These are phyloP conservation scores for Spizaetus ornatus DNA, from an alignment of 2,113 vertebrate genomes.

Conservation along the genomic window DNA sequence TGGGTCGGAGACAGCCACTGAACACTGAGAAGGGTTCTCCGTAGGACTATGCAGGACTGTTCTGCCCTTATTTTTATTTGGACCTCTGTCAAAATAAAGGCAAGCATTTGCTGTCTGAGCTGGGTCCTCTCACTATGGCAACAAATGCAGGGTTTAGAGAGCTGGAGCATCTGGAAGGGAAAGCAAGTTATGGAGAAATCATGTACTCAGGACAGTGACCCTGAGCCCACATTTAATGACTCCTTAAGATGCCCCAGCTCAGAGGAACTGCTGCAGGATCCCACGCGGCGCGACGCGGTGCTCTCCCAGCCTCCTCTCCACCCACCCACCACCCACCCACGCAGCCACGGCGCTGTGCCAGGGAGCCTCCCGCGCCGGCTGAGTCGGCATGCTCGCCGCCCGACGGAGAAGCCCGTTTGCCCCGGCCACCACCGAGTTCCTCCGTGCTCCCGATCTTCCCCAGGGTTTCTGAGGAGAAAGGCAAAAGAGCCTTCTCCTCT, in stretches of 20 bases:
- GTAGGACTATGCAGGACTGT: neutral
- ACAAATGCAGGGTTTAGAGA: neutral
- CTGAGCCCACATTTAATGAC: accelerated
- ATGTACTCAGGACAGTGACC: accelerated
- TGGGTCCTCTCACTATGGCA: neutral
- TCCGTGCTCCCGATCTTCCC: neutral
- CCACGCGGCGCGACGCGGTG: accelerated
- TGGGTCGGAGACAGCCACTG: neutral
- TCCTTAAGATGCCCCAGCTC: neutral
- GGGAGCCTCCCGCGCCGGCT: neutral
- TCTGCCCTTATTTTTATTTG: neutral
- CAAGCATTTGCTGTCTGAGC: neutral
- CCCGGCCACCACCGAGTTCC: accelerated
- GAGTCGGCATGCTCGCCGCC: neutral
- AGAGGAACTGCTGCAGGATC: neutral
- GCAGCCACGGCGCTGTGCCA: neutral
- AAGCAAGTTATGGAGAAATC: neutral
- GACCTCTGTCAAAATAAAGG: neutral
- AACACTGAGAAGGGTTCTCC: neutral
- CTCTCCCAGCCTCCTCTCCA: neutral
- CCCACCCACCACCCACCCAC: neutral
- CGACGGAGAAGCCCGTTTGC: accelerated
- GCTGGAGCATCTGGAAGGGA: neutral
- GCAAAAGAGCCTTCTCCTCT: neutral
- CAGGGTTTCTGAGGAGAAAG: neutral